Evolutionary conservation across 2,888 invertebrate species (phyloP), one percentile per base, ranked within the genome.

Genomic region (Drosophila barbarae): DNA sequence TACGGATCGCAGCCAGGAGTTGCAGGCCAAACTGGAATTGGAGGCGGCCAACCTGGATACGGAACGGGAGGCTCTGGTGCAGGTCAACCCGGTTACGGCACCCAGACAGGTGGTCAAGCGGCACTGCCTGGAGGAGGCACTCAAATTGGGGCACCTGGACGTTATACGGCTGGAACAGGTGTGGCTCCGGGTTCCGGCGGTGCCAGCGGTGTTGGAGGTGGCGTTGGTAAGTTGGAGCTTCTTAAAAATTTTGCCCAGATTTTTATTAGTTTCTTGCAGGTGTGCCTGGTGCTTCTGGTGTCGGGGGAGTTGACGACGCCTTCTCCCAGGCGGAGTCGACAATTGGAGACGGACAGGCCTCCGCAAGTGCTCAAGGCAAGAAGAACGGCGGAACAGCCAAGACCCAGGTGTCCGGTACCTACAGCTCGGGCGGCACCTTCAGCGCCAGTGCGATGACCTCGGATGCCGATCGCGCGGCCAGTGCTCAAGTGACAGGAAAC

Each of bases 401-500:
- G 88, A 94, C 96, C 1, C 94, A 95, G 90, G 95, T 96, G 1
- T 93, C 93, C 53, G 96, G 96, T 28, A 93, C 93, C 1, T 95
- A 96, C 83, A 92, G 93, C 1, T 94, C 94, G 2, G 91, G 92
- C 23, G 95, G 95, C 13, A 93, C 95, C 0, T 96, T 96, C 86
- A 94, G 94, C 71, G 96, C 96, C 9, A 95, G 94, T 86, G 95
- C 95, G 7, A 94, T 95, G 89, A 94, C 94, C 13, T 93, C 93
- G 38, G 95, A 95, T 65, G 92, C 91, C 30, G 93, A 93, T 75
- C 92, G 94, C 86, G 94, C 94, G 47, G 94, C 95, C 3, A 93
- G 93, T 84, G 87, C 90, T 0, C 91, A 91, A 81, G 90, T 90
- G 0, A 91, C 92, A 44, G 95, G 95, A 8, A 93, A 93, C 58